Base-by-base conservation (phyloP, 2,797 vertebrate species). In the Sciurus vulgaris region DNA sequence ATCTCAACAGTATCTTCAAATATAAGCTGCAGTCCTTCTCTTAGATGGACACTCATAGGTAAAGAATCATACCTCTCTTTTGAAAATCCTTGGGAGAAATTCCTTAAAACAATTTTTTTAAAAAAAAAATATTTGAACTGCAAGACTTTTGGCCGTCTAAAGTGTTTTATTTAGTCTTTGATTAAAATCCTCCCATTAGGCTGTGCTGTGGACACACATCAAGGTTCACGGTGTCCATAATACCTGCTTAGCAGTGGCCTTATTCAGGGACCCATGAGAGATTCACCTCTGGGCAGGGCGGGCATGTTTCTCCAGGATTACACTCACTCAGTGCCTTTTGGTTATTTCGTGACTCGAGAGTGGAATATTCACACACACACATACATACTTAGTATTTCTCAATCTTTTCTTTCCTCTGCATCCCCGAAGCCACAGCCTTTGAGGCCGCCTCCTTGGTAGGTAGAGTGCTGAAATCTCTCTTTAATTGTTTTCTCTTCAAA, bases 51-150 rank as follows among this genome's bases (percentile, higher is more conserved):
- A 85, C 77, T 90, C 72, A n/a, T 1, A 5, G 61, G 13, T 77
- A 49, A 93, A 92, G 30, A 85, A 47, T 86, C 59, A 38, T 20
- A 7, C 2, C n/a, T 4, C 6, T 4, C 30, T 20, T 95, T 93
- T 59, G 28, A 91, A 93, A 82, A 78, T 72, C 7, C 17, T 81
- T 85, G 28, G 67, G n/a, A 81, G 33, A 78, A 28, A 54, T 70
- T 84, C 35, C 30, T 88, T 47, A 63, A 86, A 70, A 81, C 33
- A 26, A 12, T 26, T 70, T 73, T 76, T 28, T 12, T 0, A 86
- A 85, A 65, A 61, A 47, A 86, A 85, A 63, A 59, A 47, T 7
- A 24, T 78, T 92, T 83, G 47, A 35, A 85, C 18, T 65, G 79
- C 61, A 15, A 67, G 38, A 8, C 9, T 76, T 41, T 92, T 69